Percentiles rank a stretch among this genome's conserved stretches.
phyloP scores from a whole-genome alignment of 1,140 invertebrate genomes.

The Caenorhabditis inopinata region DNA sequence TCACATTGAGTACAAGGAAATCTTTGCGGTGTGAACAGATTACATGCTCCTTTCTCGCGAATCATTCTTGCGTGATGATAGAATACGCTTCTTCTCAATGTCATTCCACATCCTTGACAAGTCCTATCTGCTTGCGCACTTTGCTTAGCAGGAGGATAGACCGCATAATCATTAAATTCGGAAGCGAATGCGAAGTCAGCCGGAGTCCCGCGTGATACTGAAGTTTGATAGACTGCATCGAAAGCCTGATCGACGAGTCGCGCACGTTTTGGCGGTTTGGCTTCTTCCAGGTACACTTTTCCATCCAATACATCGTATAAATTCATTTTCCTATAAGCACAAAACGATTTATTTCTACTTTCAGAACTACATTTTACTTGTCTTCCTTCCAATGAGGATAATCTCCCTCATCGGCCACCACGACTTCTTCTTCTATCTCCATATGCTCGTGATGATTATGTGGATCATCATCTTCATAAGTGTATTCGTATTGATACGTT shows the following conservation, averaged over 20 bases:
- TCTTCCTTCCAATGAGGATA: not conserved
- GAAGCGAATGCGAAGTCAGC: not conserved
- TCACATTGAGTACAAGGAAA: slow-evolving; percentile 41
- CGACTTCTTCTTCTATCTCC: slow-evolving; percentile 11
- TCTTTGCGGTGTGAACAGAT: slow-evolving; percentile 38
- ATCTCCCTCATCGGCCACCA: not conserved
- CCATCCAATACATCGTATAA: not conserved
- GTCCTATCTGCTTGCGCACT: not conserved
- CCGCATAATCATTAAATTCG: not conserved
- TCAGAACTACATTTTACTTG: not conserved
- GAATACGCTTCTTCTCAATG: slow-evolving; percentile 32
- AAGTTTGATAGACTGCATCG: not conserved
- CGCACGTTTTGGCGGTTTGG: not conserved
- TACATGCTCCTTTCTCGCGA: slow-evolving; percentile 37
- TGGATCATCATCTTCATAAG: not conserved
- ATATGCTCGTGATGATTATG: not conserved
- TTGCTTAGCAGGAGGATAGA: not conserved
- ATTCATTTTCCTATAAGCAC: too few species aligned
- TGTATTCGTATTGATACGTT: not conserved
- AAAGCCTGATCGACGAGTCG: not conserved
- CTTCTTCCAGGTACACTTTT: not conserved
- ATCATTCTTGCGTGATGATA: slow-evolving; percentile 46
- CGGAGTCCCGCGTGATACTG: not conserved
- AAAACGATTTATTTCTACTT: too few species aligned
- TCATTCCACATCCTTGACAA: slow-evolving; percentile 36